Percentiles rank a stretch among this genome's conserved stretches.
phyloP scores from a whole-genome alignment of 2,888 invertebrate genomes.

The Podotricha telesiphe region DNA sequence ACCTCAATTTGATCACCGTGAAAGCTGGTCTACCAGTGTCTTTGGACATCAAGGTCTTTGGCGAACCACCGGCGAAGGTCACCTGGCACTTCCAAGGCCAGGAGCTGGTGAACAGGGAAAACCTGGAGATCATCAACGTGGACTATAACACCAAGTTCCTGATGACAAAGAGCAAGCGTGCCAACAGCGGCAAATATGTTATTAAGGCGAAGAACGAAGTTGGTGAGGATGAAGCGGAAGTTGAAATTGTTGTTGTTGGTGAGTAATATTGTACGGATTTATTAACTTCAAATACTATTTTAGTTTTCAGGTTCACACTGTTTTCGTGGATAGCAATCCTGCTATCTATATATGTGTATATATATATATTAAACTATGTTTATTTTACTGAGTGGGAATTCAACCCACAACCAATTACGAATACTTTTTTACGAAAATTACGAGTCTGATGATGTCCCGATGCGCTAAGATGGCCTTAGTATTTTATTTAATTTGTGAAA shows the following conservation, averaged over 20 bases:
- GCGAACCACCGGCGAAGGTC: constrained; percentile 96
- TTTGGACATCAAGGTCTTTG: constrained; percentile 94
- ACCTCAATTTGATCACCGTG: constrained; percentile 91
- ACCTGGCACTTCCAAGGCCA: constrained; percentile 93
- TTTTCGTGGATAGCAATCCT: no score
- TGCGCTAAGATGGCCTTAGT: no score
- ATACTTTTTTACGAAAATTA: no score
- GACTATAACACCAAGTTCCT: constrained; percentile 96
- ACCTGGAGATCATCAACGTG: constrained; percentile 89
- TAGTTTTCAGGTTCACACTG: no score
- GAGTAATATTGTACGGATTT: constrained; percentile 47
- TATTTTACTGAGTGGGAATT: no score
- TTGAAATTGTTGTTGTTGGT: constrained; percentile 93
- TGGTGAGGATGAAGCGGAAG: constrained; percentile 95
- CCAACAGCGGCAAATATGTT: constrained; percentile 93
- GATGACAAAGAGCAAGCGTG: constrained; percentile 91
- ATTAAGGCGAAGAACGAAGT: constrained; percentile 96
- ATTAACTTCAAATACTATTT: no score
- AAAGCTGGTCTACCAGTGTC: constrained; percentile 95
- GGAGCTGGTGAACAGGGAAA: constrained; percentile 85
- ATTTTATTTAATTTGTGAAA: no score
- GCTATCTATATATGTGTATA: no score
- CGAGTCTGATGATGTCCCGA: no score
- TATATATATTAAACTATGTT: no score
- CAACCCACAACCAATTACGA: no score